Evolutionary conservation across 2,888 invertebrate species (phyloP).

Genomic region (Bimastos eiseni): DNA sequence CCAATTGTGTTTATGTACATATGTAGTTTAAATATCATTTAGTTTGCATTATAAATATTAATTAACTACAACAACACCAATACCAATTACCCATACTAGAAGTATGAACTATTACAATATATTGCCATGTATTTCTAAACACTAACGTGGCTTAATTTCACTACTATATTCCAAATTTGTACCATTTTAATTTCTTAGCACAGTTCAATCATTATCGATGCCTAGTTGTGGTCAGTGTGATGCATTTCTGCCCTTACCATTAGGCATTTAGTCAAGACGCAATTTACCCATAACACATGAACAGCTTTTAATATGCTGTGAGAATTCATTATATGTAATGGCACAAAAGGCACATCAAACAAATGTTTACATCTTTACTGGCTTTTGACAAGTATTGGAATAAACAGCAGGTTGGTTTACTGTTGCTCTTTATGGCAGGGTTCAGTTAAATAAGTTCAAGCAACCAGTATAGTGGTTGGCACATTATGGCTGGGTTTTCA

Average conservation of each 20-base stretch:
- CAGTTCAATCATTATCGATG: background rate
- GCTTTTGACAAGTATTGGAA: background rate
- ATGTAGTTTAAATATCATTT: too few relatives aligned
- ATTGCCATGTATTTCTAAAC: background rate
- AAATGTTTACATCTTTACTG: background rate
- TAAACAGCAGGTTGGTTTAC: background rate
- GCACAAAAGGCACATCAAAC: conserved; percentile 6
- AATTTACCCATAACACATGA: background rate
- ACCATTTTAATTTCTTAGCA: background rate
- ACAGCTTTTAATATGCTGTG: background rate
- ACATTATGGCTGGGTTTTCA: too few relatives aligned
- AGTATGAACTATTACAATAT: background rate
- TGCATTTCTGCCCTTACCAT: background rate
- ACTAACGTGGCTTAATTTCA: background rate
- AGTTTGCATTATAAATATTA: too few relatives aligned
- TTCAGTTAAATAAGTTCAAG: background rate
- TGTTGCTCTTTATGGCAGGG: background rate
- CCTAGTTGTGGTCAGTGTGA: background rate
- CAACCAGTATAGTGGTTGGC: background rate
- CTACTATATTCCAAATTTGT: background rate
- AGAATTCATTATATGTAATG: background rate
- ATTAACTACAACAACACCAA: background rate
- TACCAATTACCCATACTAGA: background rate
- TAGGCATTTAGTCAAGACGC: background rate
- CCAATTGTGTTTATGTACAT: background rate